A percentile compares a stretch with the other conserved stretches of the same genome.
phyloP scores from a whole-genome alignment of 2,888 invertebrate genomes.

The Monochamus alternatus region DNA sequence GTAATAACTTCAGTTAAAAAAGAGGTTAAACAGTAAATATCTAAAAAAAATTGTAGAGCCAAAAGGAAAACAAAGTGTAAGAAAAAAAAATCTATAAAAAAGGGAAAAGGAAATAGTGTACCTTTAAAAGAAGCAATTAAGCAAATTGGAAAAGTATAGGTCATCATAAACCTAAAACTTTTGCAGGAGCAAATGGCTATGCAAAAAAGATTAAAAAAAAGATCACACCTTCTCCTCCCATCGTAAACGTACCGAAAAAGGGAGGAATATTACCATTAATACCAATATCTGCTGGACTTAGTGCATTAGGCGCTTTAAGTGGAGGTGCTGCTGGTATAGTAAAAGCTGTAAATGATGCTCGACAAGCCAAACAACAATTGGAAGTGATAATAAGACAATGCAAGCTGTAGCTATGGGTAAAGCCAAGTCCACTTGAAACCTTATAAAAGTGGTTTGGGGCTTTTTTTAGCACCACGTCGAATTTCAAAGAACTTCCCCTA shows the following conservation, averaged over 20 bases:
- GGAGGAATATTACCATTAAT: conserved; percentile 22
- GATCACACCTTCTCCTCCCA: conserved; percentile 20
- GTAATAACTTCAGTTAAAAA: neutral
- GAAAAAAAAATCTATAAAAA: neutral
- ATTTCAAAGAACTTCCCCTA: neutral
- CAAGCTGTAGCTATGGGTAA: conserved; percentile 50
- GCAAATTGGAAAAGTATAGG: conserved; percentile 22
- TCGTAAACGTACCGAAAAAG: conserved; percentile 27
- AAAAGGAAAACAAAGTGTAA: neutral
- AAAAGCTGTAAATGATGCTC: conserved; percentile 55
- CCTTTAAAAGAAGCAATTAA: conserved; percentile 6
- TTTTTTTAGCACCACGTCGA: neutral
- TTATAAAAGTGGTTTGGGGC: conserved; percentile 17
- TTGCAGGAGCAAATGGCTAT: conserved; percentile 17
- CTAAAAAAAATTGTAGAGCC: conserved; percentile 7
- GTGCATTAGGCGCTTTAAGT: conserved; percentile 44
- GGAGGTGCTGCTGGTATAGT: conserved; percentile 53
- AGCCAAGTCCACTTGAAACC: conserved; percentile 23
- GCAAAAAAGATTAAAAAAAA: conserved; percentile 21
- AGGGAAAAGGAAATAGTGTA: neutral
- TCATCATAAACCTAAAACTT: conserved; percentile 13
- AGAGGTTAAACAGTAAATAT: too few species aligned
- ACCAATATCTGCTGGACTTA: conserved; percentile 53
- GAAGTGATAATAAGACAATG: conserved; percentile 55
- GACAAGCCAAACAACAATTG: conserved; percentile 50